Evolutionary conservation across 2,888 invertebrate species (phyloP), one percentile per base, ranked within the genome.

Genomic region (Lymantria monacha): DNA sequence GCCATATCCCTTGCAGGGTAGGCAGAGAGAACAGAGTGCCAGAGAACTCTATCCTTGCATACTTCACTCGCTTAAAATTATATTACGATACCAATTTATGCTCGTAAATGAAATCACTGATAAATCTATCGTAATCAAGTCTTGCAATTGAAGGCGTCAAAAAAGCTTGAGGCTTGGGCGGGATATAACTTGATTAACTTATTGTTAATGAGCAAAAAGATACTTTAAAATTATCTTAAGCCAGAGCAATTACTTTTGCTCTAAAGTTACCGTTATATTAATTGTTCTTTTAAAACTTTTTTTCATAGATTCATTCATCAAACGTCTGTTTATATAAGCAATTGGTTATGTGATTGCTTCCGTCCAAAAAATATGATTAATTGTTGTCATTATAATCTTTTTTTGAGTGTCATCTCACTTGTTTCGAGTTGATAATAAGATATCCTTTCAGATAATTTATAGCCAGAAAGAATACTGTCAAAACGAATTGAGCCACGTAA

Each of bases 181-280:
- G 61, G 46, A 67, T 67, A 54, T 62, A 64, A 8, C 42, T 61
- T 81, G 75, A 83, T 84, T 86, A 83, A 87, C 86, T 82, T 81
- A 82, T 83, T 80, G 79, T 83, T 87, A 85, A 84, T 85, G 80
- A 83, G 77, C 58, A 53, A 67, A 72, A 75, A 74, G 79, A 75
- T 80, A 58, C 61, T 69, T 67, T 69, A 57, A 52, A 42, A 41
- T 38, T 1, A 15, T 12, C 41, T 13, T 41, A 41, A 47, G 46
- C 37, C 44, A 46, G 33, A 51, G 40, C 42, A 64, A 65, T 65
- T 64, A 53, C 38, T 46, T 51, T 46, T 47, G 38, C 51, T 48
- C 46, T 46, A 33, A 15, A 10, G 37, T 33, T 31, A 57, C 66
- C 57, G 66, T 63, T 51, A 44, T 53, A 66, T 44, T 63, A 69